These are phyloP conservation scores for Drosophila maculinotata DNA, from an alignment of 2,888 invertebrate species.

Conservation along the genomic window DNA sequence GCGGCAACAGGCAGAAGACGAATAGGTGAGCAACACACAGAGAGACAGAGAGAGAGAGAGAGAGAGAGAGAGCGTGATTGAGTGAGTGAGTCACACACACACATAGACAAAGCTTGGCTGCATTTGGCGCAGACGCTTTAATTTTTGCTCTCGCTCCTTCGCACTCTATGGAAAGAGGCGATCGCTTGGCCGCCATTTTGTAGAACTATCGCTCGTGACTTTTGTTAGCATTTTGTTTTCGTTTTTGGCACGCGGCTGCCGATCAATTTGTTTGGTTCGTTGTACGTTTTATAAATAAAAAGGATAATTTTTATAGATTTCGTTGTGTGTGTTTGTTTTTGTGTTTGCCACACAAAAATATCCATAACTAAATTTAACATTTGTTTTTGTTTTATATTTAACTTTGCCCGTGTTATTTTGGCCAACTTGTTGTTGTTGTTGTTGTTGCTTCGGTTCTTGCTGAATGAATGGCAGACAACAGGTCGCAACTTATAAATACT, in stretches of 20 bases:
- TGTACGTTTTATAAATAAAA: slow-evolving; percentile 60
- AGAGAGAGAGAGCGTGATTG: neutral
- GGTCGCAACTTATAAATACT: slow-evolving; percentile 67
- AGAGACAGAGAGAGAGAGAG: neutral
- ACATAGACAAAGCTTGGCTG: slow-evolving; percentile 35
- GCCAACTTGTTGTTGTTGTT: slow-evolving; percentile 61
- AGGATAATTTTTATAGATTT: slow-evolving; percentile 74
- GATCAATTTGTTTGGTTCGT: slow-evolving; percentile 46
- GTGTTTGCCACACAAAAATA: slow-evolving; percentile 63
- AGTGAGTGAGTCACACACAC: slow-evolving; percentile 19
- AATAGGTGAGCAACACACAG: slow-evolving; percentile 9
- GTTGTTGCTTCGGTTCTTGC: slow-evolving; percentile 15
- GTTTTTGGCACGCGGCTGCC: slow-evolving; percentile 40
- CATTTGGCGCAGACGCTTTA: slow-evolving; percentile 64
- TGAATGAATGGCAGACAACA: slow-evolving; percentile 73
- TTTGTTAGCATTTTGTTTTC: slow-evolving; percentile 25
- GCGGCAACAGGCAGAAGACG: slow-evolving; percentile 45
- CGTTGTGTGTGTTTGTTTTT: slow-evolving; percentile 10
- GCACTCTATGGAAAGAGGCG: neutral
- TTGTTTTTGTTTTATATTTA: slow-evolving; percentile 79
- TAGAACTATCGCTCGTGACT: slow-evolving; percentile 43
- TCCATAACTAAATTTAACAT: slow-evolving; percentile 77
- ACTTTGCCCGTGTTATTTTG: slow-evolving; percentile 66
- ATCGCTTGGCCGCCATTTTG: slow-evolving; percentile 50
- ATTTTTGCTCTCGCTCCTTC: neutral